These are phyloP conservation scores for Blomia tropicalis DNA, from an alignment of 2,888 invertebrate genomes.

Conservation along the genomic window DNA sequence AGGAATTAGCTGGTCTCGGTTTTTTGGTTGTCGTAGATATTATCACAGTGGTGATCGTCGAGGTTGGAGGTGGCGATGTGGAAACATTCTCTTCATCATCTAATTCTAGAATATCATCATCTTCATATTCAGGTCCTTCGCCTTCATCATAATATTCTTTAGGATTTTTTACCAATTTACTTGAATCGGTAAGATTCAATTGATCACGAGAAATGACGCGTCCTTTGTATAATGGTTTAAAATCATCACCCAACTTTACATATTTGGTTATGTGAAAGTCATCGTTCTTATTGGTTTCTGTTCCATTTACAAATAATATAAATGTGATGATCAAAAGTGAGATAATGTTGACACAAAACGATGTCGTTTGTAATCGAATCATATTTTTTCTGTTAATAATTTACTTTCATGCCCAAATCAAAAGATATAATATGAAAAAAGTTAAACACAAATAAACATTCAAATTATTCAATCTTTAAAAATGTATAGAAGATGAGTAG, in stretches of 20 bases:
- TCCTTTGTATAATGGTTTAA: conserved; percentile 3
- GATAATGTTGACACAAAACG: background rate
- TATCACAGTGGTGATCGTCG: background rate
- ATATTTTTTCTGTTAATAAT: too few species aligned
- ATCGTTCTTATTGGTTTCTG: background rate
- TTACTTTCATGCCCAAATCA: too few species aligned
- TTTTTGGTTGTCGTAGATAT: background rate
- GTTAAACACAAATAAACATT: too few species aligned
- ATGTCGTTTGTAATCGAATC: background rate
- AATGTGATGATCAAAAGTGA: too few species aligned
- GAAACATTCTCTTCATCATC: background rate
- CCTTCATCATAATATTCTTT: background rate
- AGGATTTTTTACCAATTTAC: background rate
- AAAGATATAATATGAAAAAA: too few species aligned
- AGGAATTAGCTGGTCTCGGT: background rate
- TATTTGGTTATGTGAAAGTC: background rate
- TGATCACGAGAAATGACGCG: background rate
- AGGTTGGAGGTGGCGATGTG: background rate
- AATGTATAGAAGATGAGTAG: too few species aligned
- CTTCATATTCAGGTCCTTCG: background rate
- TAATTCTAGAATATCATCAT: background rate
- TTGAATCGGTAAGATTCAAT: background rate
- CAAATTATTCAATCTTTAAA: too few species aligned
- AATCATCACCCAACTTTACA: background rate
- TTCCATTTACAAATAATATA: background rate